phyloP scores from a whole-genome alignment of 1,140 invertebrate species.

The Bombyx mandarina region DNA sequence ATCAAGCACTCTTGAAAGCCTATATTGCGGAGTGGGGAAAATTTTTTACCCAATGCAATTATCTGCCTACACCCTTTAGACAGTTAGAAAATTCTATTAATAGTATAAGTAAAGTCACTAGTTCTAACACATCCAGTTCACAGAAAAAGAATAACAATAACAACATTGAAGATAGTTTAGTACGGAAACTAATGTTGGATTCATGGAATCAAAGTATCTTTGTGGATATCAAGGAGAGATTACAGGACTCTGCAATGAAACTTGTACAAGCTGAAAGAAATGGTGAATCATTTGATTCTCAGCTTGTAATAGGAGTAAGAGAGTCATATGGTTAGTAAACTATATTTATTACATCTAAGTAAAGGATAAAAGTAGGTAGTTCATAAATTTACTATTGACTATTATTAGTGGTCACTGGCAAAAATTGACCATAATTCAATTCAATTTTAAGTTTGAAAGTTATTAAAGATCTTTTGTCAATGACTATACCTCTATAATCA shows the following conservation, averaged over 20 bases:
- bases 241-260: conserved; percentile 98
- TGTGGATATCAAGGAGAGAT: conserved; percentile 91
- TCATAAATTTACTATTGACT: no score
- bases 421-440: no score
- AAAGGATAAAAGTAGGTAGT: no score
- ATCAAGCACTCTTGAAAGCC: conserved; percentile 94
- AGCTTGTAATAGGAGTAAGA: conserved; percentile 95
- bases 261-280: conserved; percentile 96
- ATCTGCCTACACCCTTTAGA: conserved; percentile 95
- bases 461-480: no score
- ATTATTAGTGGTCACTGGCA: no score
- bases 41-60: conserved; percentile 98
- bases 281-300: conserved; percentile 97
- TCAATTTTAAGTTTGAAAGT: no score
- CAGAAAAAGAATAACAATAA: conserved; percentile 80
- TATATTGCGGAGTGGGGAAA: conserved; percentile 98
- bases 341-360: no score
- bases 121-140: conserved; percentile 59
- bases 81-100: conserved; percentile 89
- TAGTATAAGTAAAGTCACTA: conserved; percentile 57
- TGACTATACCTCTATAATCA: no score
- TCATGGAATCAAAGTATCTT: conserved; percentile 99
- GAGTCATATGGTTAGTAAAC: conserved; percentile 88
- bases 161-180: conserved; percentile 91
- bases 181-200: conserved; percentile 95